Conservation (phyloP, 2,113 vertebrate species). For the Neoarius graeffei region DNA sequence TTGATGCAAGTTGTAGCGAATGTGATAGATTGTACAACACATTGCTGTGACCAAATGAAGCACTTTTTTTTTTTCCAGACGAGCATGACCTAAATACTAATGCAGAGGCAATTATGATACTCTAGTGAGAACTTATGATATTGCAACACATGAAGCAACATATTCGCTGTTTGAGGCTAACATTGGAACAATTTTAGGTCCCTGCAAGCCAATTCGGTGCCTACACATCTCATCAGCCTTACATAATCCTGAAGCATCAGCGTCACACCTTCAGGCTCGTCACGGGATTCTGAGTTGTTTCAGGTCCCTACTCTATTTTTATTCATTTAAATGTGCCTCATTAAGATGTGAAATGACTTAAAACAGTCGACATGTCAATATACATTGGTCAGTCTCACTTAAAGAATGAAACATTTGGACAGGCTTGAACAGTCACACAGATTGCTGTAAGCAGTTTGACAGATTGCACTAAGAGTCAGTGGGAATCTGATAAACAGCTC, state of each 20-base stretch:
- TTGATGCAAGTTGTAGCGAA: neutral
- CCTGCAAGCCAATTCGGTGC: neutral
- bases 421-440: neutral
- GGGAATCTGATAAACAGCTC: neutral
- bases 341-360: neutral
- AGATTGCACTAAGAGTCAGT: neutral
- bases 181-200: neutral
- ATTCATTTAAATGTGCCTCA: neutral
- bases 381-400: neutral
- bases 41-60: neutral
- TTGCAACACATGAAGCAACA: neutral
- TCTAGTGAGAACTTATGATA: neutral
- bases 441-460: neutral
- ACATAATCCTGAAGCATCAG: neutral
- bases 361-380: neutral
- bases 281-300: neutral
- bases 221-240: neutral
- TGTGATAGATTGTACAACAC: neutral
- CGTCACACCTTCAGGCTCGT: neutral
- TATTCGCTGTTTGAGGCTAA: neutral
- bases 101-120: neutral
- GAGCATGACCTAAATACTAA: neutral
- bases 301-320: neutral
- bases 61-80: neutral
- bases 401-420: neutral